Evolutionary conservation across 1,140 invertebrate genomes (phyloP), one percentile per base, ranked within the genome.

Genomic region (Diorhabda carinulata): DNA sequence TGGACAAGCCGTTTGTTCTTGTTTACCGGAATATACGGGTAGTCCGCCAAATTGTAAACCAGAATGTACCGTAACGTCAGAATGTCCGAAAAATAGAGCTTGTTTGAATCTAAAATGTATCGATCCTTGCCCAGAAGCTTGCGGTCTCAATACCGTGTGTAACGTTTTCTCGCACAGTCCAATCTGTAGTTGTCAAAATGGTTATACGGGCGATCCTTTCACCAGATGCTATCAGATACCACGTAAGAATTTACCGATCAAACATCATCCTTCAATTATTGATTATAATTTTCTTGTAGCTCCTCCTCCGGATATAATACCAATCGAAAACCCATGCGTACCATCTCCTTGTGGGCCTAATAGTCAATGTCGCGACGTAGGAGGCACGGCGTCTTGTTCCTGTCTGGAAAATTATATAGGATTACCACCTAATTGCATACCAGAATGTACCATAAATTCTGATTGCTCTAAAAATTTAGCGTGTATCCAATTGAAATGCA

Each of bases 321-420:
- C 74, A 66, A 67, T 74, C 40, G 77, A 82, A 73, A 86, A 92
- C 80, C 90, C 90, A 52, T 93, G 91, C 78, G 80, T 88, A 7
- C 90, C 91, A 52, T 88, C 88, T 52, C 91, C 90, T 25, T 93
- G 91, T 80, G 91, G 91, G 4, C 83, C 87, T 25, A 85, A 90
- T 76, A 85, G 89, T 4, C 83, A 90, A 75, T 94, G 92, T 78
- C 83, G 86, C 72, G 81, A 87, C 68, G 81, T 86, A 58, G 86
- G 87, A 62, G 85, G 85, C 66, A 82, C 86, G 64, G 86, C 88
- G 5, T 86, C 87, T 2, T 90, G 88, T 73, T 86, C 86, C n/a
- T 89, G 88, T 73, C 72, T 86, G 25, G 76, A 81, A 43, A 83
- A 79, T 56, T 86, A 79, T 73, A 76, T 85, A 60, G 86, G 86